A percentile compares a stretch with the other conserved stretches of the same genome.
Evolutionary conservation across 2,888 invertebrate species (phyloP).

Genomic region (Meteorus colon): DNA sequence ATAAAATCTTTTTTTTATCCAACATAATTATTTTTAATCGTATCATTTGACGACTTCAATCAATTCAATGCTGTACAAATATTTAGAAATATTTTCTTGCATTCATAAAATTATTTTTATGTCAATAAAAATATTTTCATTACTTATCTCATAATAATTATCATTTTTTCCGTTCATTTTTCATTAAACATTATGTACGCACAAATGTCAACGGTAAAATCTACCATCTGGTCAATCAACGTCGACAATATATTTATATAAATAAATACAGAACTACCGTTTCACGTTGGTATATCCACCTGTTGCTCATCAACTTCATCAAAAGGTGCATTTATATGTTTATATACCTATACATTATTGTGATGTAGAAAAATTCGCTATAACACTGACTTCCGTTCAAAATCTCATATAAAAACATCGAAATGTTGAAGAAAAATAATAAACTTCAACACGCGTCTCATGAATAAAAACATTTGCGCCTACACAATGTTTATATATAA

Average conservation of each 20-base stretch:
- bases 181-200: neutral
- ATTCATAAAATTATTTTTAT: neutral
- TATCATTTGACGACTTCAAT: neutral
- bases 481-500: conserved; percentile 28
- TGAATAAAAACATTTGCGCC: neutral
- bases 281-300: neutral
- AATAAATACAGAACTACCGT: neutral
- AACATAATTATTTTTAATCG: neutral
- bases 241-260: neutral
- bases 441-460: neutral
- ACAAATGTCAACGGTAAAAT: neutral
- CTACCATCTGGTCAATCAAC: neutral
- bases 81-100: neutral
- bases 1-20: neutral
- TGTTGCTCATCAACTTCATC: conserved; percentile 16
- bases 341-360: neutral
- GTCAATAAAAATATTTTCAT: neutral
- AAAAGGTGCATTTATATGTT: neutral
- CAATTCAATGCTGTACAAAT: neutral
- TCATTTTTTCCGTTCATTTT: neutral
- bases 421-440: neutral
- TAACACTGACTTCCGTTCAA: neutral
- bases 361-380: neutral
- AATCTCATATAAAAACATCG: neutral
- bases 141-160: neutral